Evolutionary conservation across 1,140 invertebrate genomes (phyloP), one percentile per base, ranked within the genome.

Genomic region (Neodiprion virginianus): DNA sequence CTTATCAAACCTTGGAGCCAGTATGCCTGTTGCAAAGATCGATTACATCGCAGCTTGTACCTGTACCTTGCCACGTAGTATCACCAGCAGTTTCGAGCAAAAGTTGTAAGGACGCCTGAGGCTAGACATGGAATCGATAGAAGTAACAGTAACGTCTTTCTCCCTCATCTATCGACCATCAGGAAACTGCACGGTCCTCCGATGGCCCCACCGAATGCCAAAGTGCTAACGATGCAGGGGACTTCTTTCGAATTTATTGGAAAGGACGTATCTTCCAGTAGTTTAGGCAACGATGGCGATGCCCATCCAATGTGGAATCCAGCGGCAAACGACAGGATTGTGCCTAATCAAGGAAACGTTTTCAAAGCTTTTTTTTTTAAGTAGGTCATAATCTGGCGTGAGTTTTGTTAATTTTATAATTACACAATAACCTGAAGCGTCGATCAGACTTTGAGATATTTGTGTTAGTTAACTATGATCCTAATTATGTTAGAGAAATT

Each of bases 71-170:
- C 53, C 8, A 61, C 53, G 53, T 61, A 61, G 53, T 61, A 61
- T 8, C 53, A 61, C 53, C 53, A 61, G n/a, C 8, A 61, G 53
- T 8, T 61, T 61, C 8, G 5, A 61, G 89, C 87, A 74, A 91
- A 79, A 79, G 89, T 90, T 17, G 92, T 89, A 48, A 91, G 85
- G 50, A 91, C 79, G 91, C 92, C 94, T 21, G 91, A 91, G 2
- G 90, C 75, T 49, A 90, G 84, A 8, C 5, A 61, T 1, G 91
- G 92, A 14, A 92, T 77, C 0, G 90, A 84, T 0, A 90, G 89
- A 4, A 91, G 75, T 1, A 91, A 83, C 0, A 95, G 88, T 0
- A 92, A 91, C 72, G 84, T 88, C 86, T 93, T 94, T 61, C 93
- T 86, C 7, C 94, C 94, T 48, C 93, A 86, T 0, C 83, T 87